Base-by-base conservation (phyloP, 2,888 invertebrate genomes). In the Pantelozetes paolii region DNA sequence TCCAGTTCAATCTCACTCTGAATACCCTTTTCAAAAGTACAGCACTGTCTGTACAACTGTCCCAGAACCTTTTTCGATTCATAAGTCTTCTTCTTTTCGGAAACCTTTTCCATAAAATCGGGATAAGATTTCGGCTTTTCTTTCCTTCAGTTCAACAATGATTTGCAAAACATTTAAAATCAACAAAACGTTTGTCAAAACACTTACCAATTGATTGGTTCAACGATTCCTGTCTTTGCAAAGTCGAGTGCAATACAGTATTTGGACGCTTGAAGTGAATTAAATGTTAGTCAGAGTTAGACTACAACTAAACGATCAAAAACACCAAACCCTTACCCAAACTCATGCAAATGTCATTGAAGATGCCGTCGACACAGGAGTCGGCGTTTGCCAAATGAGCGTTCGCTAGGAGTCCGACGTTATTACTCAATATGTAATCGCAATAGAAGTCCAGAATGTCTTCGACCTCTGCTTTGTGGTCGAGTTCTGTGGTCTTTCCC, bases 41-140 rank as follows among this genome's bases (percentile, higher is more conserved):
- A 45, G 13, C 74, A 75, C 5, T 72, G 73, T 59, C 78, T 71
- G 57, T 77, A 78, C 0, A 78, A 64, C 13, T 73, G 71, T 13
- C 78, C 78, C 18, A 78, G 74, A 48, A 77, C 67, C 30, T 75
- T 75, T 36, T 50, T 72, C 5, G 78, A 78, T 67, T 74, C 73
- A 73, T 78, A 78, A 23, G 73, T 74, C 42, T 75, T 75, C 23
- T 76, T 76, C 40, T 67, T n/a, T 3, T 71, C 48, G n/a, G 72
- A 74, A n/a, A n/a, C n/a, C 50, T 77, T 78, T 42, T 77, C 76
- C 78, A 78, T 78, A 72, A 78, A 78, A 69, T 78, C 78, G 5
- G 78, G 78, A 70, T 76, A 78, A 9, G 71, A 18, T 23, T 75
- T 74, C 15, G 77, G 76, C 36, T 59, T 76, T 64, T 77, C 76